Percentiles rank a stretch among this genome's conserved stretches.
Conservation (phyloP, 2,888 invertebrate genomes). For the Eubasilissa splendida region DNA sequence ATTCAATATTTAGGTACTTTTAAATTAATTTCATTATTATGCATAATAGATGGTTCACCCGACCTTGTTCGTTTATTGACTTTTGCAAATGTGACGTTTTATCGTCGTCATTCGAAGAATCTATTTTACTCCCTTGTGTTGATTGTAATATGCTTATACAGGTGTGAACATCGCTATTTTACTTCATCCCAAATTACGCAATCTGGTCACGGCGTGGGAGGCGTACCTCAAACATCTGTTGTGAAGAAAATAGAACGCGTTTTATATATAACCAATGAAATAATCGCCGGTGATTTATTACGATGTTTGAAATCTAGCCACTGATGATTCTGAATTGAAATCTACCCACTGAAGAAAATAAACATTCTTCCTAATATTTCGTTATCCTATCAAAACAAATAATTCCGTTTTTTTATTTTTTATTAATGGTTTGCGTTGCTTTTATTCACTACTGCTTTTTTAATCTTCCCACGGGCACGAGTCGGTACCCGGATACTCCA, state of each 20-base stretch:
- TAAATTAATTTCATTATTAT: too few relatives aligned
- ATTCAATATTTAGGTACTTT: too few relatives aligned
- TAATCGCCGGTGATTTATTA: conserved; percentile 1
- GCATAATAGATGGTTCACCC: too few relatives aligned
- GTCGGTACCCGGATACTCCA: too few relatives aligned
- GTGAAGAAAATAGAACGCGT: not conserved
- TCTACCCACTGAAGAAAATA: conserved; percentile 14
- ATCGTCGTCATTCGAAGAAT: too few relatives aligned
- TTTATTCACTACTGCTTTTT: not conserved
- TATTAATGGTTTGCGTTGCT: not conserved
- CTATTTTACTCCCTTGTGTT: too few relatives aligned
- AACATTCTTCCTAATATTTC: conserved; percentile 13
- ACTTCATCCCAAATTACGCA: not conserved
- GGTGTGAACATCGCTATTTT: not conserved
- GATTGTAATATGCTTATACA: not conserved
- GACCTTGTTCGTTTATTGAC: too few relatives aligned
- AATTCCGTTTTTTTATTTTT: not conserved
- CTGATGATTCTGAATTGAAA: conserved; percentile 13
- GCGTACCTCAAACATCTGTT: not conserved
- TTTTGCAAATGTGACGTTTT: too few relatives aligned
- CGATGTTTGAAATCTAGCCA: not conserved
- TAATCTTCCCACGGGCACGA: not conserved
- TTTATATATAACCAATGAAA: not conserved
- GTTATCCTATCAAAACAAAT: conserved; percentile 11
- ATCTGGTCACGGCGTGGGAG: not conserved